These are phyloP conservation scores for Leptinotarsa undecemlineata DNA, from an alignment of 1,140 invertebrate genomes.

Conservation along the genomic window DNA sequence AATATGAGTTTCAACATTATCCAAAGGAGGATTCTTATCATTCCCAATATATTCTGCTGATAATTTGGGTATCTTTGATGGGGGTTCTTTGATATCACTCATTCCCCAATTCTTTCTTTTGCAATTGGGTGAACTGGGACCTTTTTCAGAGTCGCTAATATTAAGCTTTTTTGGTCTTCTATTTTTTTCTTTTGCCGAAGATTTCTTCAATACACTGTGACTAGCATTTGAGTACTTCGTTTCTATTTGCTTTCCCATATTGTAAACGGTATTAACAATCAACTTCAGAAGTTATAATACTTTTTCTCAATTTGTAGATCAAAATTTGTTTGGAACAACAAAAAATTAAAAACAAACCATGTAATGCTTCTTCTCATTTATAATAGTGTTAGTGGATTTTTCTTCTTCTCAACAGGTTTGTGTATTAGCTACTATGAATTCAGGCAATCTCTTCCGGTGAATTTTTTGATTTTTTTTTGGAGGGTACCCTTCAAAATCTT, in stretches of 20 bases:
- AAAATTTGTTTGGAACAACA: too few relatives aligned
- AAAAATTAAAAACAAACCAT: too few relatives aligned
- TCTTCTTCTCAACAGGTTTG: too few relatives aligned
- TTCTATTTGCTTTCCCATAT: constrained; percentile 29
- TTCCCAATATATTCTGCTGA: background rate
- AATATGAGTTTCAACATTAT: background rate
- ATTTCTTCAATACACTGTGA: constrained; percentile 25
- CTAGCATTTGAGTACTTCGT: constrained; percentile 26
- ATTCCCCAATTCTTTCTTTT: constrained; percentile 10
- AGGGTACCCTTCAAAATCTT: too few relatives aligned
- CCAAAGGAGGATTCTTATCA: background rate
- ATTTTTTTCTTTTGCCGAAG: constrained; percentile 1
- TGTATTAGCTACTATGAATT: too few relatives aligned
- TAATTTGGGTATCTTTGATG: background rate
- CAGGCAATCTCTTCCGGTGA: too few relatives aligned
- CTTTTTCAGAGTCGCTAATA: background rate
- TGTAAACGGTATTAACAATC: background rate
- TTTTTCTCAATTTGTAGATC: too few relatives aligned
- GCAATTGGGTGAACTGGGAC: background rate
- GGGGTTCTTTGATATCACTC: constrained; percentile 7
- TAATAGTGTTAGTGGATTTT: too few relatives aligned
- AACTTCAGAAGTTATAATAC: too few relatives aligned
- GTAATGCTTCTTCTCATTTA: too few relatives aligned
- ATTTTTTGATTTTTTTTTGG: too few relatives aligned
- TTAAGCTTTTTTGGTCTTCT: background rate